Base-by-base conservation (phyloP, 2,797 vertebrate species). In the Aselliscus stoliczkanus region DNA sequence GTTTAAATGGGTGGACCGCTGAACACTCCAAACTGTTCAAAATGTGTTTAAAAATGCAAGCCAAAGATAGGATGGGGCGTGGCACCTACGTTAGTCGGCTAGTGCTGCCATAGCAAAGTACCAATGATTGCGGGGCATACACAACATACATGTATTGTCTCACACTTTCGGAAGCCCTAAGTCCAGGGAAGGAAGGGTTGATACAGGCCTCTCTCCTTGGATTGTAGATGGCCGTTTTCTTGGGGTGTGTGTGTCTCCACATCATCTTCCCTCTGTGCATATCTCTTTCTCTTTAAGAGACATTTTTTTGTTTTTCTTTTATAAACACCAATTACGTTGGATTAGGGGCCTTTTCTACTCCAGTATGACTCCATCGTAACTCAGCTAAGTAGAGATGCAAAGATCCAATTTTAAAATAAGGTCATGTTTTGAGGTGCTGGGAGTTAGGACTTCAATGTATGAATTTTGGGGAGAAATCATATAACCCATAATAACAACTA, bases 171-270 rank as follows among this genome's bases (percentile, higher is more conserved):
- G 13, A 27, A 15, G 0, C 34, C 50, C 9, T 23, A 60, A 47
- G 4, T 50, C 31, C 27, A 89, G 27, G 14, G 9, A 13, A 7
- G 50, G 15, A 12, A 60, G 1, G 12, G 39, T 4, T 67, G 17
- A 10, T 67, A 4, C 7, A 29, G 52, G 18, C 0, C 2, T 31
- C n/a, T 73, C 1, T 11, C 8, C 6, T 3, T 23, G 23, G 21
- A 13, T 11, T 65, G 2, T 10, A 54, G 10, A 75, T 44, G 12
- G 20, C 62, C 75, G 21, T 18, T 6, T 50, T 67, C 60, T 11
- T 70, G 23, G 13, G 52, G 47, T 42, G 25, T 39, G 20, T 13
- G 7, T 50, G 31, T 37, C 21, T 54, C 39, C 15, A 21, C 1
- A 2, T 70, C n/a, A 3, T 47, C n/a, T 62, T n/a, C 11, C 8